Evolutionary conservation across 1,140 invertebrate species (phyloP).

Genomic region (Sycobia sp.): DNA sequence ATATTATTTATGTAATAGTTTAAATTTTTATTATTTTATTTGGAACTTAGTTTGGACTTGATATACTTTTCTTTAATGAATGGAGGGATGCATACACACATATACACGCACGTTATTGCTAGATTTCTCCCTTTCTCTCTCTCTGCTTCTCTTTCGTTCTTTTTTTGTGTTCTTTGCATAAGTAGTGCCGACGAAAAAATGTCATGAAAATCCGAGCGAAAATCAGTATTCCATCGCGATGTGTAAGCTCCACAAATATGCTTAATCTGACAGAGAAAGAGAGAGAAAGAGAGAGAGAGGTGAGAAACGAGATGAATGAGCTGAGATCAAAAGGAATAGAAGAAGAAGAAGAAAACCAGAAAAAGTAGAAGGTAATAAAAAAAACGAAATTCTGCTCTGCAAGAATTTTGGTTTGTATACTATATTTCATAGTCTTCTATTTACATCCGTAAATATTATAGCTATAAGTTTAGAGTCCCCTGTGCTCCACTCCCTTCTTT

Average conservation of each 20-base stretch:
- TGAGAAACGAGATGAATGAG: neutral
- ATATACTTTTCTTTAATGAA: slow-evolving; percentile 15
- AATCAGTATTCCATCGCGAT: slow-evolving; percentile 13
- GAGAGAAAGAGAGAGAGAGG: too few species aligned
- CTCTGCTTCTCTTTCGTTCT: neutral
- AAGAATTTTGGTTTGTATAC: slow-evolving; percentile 15
- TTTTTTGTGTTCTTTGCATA: slow-evolving; percentile 5
- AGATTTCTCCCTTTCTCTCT: neutral
- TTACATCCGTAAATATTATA: too few species aligned
- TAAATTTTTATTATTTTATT: too few species aligned
- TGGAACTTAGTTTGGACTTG: neutral
- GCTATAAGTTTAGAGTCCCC: too few species aligned
- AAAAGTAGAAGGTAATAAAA: too few species aligned
- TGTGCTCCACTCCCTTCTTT: neutral
- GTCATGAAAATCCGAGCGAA: neutral
- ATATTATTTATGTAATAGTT: too few species aligned
- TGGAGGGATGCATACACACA: neutral
- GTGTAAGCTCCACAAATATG: slow-evolving; percentile 40
- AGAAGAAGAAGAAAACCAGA: too few species aligned
- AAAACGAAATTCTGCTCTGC: slow-evolving; percentile 4
- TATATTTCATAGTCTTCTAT: too few species aligned
- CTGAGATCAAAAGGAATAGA: too few species aligned
- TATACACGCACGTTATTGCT: neutral
- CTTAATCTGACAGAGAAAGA: slow-evolving; percentile 35
- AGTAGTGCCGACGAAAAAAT: too few species aligned